Evolutionary conservation across 2,888 invertebrate species (phyloP).

Genomic region (Aromia moschata): DNA sequence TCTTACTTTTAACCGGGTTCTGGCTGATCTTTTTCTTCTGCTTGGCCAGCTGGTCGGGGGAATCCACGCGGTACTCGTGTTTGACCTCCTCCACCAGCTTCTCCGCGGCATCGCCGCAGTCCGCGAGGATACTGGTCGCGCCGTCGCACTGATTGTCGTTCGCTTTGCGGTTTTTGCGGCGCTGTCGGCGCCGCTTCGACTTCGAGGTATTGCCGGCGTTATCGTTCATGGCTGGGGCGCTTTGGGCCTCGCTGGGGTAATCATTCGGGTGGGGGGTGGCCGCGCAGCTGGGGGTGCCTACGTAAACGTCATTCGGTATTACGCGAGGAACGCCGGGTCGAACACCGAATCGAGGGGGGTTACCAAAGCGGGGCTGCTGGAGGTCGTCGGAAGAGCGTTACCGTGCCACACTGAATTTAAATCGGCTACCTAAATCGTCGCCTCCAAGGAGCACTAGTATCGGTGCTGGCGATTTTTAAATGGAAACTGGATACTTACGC

Average conservation of each 20-base stretch:
- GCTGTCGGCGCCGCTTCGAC: constrained; percentile 42
- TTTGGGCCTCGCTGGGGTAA: constrained; percentile 20
- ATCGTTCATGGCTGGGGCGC: constrained; percentile 40
- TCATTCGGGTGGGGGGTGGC: constrained; percentile 14
- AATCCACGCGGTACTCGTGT: constrained; percentile 58
- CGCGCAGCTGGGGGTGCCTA: constrained; percentile 29
- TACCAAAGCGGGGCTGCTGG: constrained; percentile 1
- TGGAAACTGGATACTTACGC: no score
- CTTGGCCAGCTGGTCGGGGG: constrained; percentile 49
- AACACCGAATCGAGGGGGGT: constrained; percentile 14
- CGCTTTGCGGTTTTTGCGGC: constrained; percentile 38
- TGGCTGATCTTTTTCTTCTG: constrained; percentile 22
- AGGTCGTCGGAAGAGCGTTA: constrained; percentile 1
- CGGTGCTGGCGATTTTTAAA: no score
- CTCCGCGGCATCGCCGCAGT: constrained; percentile 24
- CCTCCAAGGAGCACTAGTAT: no score
- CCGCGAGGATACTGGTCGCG: constrained; percentile 30
- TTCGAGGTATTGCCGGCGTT: constrained; percentile 40
- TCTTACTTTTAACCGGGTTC: constrained; percentile 55
- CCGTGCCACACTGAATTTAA: constrained; percentile 9
- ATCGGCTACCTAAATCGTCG: no score
- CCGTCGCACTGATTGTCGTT: constrained; percentile 19
- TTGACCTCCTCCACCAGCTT: constrained; percentile 24
- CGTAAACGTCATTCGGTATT: constrained; percentile 25
- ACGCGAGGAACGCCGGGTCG: background rate